Evolutionary conservation across 2,797 vertebrate genomes (phyloP), one percentile per base, ranked within the genome.

Genomic region (Gadopsis marmoratus): DNA sequence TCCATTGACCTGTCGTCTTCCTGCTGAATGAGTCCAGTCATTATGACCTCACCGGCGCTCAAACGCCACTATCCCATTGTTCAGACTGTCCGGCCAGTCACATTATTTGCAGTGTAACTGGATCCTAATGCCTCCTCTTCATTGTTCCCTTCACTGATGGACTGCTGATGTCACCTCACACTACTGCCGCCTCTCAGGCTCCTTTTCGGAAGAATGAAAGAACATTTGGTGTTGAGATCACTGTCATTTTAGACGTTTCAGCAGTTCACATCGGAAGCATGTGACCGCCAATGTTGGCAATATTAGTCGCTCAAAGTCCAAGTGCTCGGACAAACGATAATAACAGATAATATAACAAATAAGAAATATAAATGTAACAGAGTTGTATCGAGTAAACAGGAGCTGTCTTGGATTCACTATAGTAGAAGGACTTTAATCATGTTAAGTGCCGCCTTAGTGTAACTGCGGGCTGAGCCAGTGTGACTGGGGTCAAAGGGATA

Each of bases 61-160:
- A 65, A 55, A 81, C 82, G 60, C n/a, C 78, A 45, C 88, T 59
- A 82, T 78, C 82, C 75, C 85, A 81, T 82, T 89, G 86, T 89
- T 88, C 78, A 26, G 17, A 79, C 82, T 65, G 76, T 79, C 82
- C 47, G 61, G 53, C 78, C 89, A 65, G 80, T 81, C 79, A 56
- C 83, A 78, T 86, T 72, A 85, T 82, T 91, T 54, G 19, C 85
- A 26, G 76, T 93, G 93, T 93, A 94, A 94, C 90, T 85, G 89
- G 94, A 94, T 89, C 92, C 91, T 94, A 91, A 93, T 93, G 92
- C 35, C 88, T 91, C 82, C 80, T 76, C 85, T 86, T 80, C 78
- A 14, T 69, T 59, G 85, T 91, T 91, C 92, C 89, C 93, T 86
- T 66, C 74, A 48, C 82, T 86, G 88, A 92, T 91, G 84, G 58